phyloP scores from a whole-genome alignment of 2,888 invertebrate species.

The Leptopilina syphax region DNA sequence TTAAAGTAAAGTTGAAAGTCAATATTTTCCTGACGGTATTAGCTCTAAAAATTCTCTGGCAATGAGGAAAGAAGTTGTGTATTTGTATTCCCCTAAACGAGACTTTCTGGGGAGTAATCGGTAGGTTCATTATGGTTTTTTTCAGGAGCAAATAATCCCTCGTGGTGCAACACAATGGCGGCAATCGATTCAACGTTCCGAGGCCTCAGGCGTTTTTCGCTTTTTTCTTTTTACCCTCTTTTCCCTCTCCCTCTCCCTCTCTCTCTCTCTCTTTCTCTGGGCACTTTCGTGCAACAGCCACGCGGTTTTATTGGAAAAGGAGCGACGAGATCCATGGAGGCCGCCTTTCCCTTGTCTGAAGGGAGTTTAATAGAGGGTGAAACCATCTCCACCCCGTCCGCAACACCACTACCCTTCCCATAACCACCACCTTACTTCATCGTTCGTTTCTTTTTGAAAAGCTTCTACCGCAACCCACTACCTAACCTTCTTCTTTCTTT shows the following conservation, averaged over 20 bases:
- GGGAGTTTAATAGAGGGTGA: slow-evolving; percentile 77
- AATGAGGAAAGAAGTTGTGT: neutral
- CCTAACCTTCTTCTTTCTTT: neutral
- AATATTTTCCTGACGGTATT: neutral
- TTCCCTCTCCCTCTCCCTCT: slow-evolving; percentile 44
- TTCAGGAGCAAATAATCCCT: slow-evolving; percentile 31
- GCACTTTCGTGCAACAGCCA: slow-evolving; percentile 46
- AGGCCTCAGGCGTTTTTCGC: slow-evolving; percentile 34
- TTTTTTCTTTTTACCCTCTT: slow-evolving; percentile 55
- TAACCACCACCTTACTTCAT: slow-evolving; percentile 56
- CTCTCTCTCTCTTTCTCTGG: slow-evolving; percentile 29
- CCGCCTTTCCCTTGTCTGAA: slow-evolving; percentile 81
- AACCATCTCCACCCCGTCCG: slow-evolving; percentile 67
- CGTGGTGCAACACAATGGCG: slow-evolving; percentile 54
- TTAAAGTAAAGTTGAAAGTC: neutral
- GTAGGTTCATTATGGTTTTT: slow-evolving; percentile 34
- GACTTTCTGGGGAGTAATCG: slow-evolving; percentile 20
- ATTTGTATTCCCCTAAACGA: slow-evolving; percentile 9
- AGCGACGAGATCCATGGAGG: slow-evolving; percentile 60
- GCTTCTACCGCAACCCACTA: slow-evolving; percentile 46
- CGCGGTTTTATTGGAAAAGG: slow-evolving; percentile 67
- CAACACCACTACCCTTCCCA: slow-evolving; percentile 45
- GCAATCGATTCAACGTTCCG: slow-evolving; percentile 55
- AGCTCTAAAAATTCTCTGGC: too few species aligned
- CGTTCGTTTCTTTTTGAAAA: slow-evolving; percentile 57